These are phyloP conservation scores for Paramuricea clavata DNA, from an alignment of 92 coral and sea anemone species.

Conservation along the genomic window DNA sequence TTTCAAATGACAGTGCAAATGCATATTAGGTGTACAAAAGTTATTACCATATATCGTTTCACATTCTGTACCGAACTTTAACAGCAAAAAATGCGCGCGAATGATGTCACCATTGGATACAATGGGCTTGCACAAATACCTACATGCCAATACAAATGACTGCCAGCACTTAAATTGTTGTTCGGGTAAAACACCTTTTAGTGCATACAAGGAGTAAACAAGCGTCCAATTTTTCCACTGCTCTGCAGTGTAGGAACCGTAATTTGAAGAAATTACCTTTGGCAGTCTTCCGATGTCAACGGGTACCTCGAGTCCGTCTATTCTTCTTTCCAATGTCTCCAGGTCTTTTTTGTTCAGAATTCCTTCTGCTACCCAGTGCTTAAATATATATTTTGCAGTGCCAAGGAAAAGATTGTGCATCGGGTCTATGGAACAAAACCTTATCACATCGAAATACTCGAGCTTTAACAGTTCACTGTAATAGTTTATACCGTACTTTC, in stretches of 20 bases:
- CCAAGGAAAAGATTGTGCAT: constrained; percentile 77
- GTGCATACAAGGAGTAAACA: constrained; percentile 69
- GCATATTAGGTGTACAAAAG: constrained; percentile 30
- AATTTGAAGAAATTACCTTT: constrained; percentile 69
- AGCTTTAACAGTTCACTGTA: constrained; percentile 16
- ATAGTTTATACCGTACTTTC: constrained; percentile 44
- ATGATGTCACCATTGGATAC: neutral
- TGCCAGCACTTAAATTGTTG: constrained; percentile 76
- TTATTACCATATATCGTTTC: neutral
- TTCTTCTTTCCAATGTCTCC: constrained; percentile 53
- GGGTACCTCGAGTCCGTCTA: constrained; percentile 51
- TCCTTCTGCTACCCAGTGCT: constrained; percentile 67
- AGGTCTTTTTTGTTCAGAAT: constrained; percentile 45
- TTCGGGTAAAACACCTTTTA: constrained; percentile 68
- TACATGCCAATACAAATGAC: constrained; percentile 74
- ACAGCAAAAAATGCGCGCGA: neutral
- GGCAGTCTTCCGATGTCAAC: constrained; percentile 72
- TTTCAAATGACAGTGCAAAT: constrained; percentile 32
- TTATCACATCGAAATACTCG: constrained; percentile 15
- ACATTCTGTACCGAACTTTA: constrained; percentile 18
- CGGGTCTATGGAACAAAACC: constrained; percentile 69
- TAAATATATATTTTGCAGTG: constrained; percentile 67
- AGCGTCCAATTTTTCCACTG: constrained; percentile 80
- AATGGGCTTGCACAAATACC: constrained; percentile 69
- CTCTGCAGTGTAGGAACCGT: constrained; percentile 76